phyloP scores from a whole-genome alignment of 2,797 vertebrate genomes.

The Cichlasoma orientale region DNA sequence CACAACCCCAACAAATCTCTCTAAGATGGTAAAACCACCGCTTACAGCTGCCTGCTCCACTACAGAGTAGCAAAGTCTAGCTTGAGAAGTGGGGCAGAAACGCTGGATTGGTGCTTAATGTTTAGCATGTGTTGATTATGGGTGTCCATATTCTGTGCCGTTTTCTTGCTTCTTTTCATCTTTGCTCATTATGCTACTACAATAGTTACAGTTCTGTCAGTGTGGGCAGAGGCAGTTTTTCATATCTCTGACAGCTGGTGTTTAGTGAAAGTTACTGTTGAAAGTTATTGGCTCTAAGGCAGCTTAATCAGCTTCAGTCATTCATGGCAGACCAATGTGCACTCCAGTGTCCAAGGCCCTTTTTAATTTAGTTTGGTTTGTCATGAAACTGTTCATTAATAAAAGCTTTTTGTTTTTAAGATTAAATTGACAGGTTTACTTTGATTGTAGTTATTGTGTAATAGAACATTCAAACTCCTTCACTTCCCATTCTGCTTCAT shows the following conservation, averaged over 20 bases:
- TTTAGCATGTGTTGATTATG: not conserved
- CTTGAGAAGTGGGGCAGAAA: not conserved
- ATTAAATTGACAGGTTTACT: too few relatives aligned
- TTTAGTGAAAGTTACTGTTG: not conserved
- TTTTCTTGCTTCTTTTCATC: not conserved
- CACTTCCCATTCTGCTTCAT: too few relatives aligned
- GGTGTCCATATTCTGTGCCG: not conserved
- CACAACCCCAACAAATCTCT: not conserved
- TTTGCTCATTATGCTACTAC: not conserved
- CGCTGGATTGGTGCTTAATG: not conserved
- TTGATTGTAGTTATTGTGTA: too few relatives aligned
- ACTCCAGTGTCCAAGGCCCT: not conserved
- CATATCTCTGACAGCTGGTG: not conserved
- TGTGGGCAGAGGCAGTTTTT: too few relatives aligned
- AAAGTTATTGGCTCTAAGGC: not conserved
- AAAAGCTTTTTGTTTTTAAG: not conserved
- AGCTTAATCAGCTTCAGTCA: not conserved
- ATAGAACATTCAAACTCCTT: too few relatives aligned
- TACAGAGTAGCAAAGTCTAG: not conserved
- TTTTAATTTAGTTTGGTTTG: not conserved
- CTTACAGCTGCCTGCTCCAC: too few relatives aligned
- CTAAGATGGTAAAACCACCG: not conserved
- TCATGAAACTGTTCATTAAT: not conserved
- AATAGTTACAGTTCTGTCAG: not conserved
- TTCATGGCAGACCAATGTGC: not conserved